Evolutionary conservation across 1,140 invertebrate species (phyloP).

Genomic region (Drosophila littoralis): DNA sequence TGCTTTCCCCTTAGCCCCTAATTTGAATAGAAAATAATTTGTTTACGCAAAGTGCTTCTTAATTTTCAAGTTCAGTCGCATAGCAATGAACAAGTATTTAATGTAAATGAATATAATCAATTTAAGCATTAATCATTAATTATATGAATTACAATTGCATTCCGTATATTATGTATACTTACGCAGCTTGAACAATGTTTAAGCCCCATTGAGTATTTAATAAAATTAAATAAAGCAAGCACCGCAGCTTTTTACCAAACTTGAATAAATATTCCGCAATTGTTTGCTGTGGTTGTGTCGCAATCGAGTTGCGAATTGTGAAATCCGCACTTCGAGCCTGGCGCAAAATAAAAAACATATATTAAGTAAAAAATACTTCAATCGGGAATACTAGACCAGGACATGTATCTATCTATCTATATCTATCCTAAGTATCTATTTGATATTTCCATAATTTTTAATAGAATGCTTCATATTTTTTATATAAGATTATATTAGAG

Average conservation of each 20-base stretch:
- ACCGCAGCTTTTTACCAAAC: conserved; percentile 28
- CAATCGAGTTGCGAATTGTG: conserved; percentile 39
- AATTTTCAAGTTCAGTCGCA: conserved; percentile 15
- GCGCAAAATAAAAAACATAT: neutral
- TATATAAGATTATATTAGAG: too few relatives aligned
- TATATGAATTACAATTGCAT: conserved; percentile 61
- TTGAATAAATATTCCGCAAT: conserved; percentile 68
- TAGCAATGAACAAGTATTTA: conserved; percentile 13
- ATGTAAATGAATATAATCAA: conserved; percentile 3
- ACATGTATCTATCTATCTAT: neutral
- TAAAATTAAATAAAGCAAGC: conserved; percentile 61
- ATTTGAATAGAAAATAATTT: neutral
- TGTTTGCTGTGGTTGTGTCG: conserved; percentile 53
- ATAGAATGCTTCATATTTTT: too few relatives aligned
- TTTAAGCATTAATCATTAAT: conserved; percentile 47
- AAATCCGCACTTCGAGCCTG: conserved; percentile 4
- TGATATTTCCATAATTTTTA: too few relatives aligned
- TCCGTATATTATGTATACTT: conserved; percentile 29
- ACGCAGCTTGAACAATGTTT: conserved; percentile 15
- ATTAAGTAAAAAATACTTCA: too few relatives aligned
- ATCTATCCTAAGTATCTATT: too few relatives aligned
- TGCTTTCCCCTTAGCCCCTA: neutral
- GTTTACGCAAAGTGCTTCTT: neutral
- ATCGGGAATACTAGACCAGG: neutral
- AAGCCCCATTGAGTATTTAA: conserved; percentile 60